These are phyloP conservation scores for Apamea monoglypha DNA, from an alignment of 2,888 invertebrate species.

Conservation along the genomic window DNA sequence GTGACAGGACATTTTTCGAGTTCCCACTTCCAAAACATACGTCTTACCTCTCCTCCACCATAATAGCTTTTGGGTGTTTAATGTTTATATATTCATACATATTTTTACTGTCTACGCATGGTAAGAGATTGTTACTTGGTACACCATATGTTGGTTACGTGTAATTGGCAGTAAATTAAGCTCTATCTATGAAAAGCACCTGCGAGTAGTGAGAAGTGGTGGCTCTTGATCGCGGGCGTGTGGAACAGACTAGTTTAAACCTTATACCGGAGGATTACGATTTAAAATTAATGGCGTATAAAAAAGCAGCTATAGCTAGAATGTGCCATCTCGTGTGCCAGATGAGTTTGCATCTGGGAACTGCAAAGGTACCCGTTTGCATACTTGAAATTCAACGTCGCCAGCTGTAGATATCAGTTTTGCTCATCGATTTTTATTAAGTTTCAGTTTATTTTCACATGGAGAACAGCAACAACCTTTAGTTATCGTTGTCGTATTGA, in stretches of 20 bases:
- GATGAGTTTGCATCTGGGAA: slow-evolving; percentile 75
- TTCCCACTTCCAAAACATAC: slow-evolving; percentile 35
- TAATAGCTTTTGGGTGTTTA: slow-evolving; percentile 34
- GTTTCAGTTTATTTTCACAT: slow-evolving; percentile 70
- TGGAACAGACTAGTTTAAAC: slow-evolving; percentile 33
- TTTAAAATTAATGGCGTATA: slow-evolving; percentile 46
- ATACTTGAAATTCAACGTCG: slow-evolving; percentile 78
- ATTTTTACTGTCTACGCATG: slow-evolving; percentile 41
- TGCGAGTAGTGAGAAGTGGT: slow-evolving; percentile 60
- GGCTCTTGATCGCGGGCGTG: slow-evolving; percentile 33
- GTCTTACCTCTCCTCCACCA: slow-evolving; percentile 3
- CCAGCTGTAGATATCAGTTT: slow-evolving; percentile 79
- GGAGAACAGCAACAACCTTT: slow-evolving; percentile 49
- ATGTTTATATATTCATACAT: slow-evolving; percentile 24
- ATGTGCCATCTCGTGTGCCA: slow-evolving; percentile 58
- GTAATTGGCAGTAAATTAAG: slow-evolving; percentile 66
- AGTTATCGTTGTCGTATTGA: slow-evolving; percentile 18
- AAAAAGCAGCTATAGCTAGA: slow-evolving; percentile 38
- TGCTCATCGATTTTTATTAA: slow-evolving; percentile 76
- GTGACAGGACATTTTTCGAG: slow-evolving; percentile 45
- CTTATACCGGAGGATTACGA: slow-evolving; percentile 44
- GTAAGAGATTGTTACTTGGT: slow-evolving; percentile 60
- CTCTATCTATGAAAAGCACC: slow-evolving; percentile 66
- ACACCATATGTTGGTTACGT: slow-evolving; percentile 53
- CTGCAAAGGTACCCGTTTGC: slow-evolving; percentile 71